Percentiles rank a stretch among this genome's conserved stretches.
Conservation (phyloP, 2,113 vertebrate genomes). For the Onychostoma macrolepis region DNA sequence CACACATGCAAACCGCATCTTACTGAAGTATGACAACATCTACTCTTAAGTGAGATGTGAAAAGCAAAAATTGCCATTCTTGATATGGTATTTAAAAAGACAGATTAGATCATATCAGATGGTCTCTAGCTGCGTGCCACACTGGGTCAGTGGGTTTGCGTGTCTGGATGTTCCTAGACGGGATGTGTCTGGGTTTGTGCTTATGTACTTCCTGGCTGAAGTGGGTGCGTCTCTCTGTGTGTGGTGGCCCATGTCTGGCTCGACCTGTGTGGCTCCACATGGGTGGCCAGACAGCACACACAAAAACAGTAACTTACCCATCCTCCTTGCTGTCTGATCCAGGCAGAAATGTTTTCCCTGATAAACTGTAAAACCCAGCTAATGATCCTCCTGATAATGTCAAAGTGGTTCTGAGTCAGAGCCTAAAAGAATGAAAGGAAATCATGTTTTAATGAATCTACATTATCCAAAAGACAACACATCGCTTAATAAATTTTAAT, state of each 20-base stretch:
- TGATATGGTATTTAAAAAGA: not conserved
- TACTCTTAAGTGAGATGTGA: not conserved
- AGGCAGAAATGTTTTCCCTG: conserved; percentile 68
- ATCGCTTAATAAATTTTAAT: not conserved
- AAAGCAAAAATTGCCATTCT: not conserved
- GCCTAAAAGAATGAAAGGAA: conserved; percentile 62
- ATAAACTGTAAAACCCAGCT: conserved; percentile 78
- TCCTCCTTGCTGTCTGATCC: conserved; percentile 78
- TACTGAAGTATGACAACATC: conserved; percentile 25
- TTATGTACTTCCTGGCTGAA: conserved; percentile 39
- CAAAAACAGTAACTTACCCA: conserved; percentile 70
- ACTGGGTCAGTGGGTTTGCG: conserved; percentile 13
- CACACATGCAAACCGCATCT: conserved; percentile 38
- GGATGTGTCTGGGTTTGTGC: conserved; percentile 47
- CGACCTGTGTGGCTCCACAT: conserved; percentile 59
- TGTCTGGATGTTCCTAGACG: conserved; percentile 21
- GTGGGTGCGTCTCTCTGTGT: conserved; percentile 47
- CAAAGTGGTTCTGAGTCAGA: conserved; percentile 70
- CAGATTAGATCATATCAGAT: not conserved
- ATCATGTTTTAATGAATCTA: not conserved
- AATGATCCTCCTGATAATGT: conserved; percentile 71
- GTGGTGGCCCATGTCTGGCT: conserved; percentile 54
- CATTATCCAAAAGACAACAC: not conserved
- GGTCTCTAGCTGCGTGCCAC: not conserved
- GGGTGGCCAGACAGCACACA: conserved; percentile 49